Conservation (phyloP, 2,888 invertebrate genomes). For the Abscondita cerata region DNA sequence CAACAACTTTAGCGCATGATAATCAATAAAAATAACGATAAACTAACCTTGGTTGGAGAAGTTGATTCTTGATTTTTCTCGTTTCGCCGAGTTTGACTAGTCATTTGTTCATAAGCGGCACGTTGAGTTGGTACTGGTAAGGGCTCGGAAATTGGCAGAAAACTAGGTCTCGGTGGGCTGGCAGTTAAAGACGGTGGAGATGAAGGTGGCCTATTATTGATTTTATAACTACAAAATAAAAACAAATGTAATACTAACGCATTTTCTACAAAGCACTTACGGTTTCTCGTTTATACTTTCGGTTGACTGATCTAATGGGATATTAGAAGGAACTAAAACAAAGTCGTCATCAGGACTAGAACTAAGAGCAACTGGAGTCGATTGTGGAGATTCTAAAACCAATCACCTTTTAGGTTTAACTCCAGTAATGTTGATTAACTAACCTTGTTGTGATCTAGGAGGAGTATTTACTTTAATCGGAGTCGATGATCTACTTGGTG, state of each 20-base stretch:
- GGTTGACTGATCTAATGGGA: conserved; percentile 67
- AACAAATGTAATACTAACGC: too few species aligned
- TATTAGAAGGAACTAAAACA: conserved; percentile 77
- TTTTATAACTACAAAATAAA: conserved; percentile 18
- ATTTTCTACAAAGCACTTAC: conserved; percentile 12
- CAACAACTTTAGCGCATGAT: too few species aligned
- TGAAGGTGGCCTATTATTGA: conserved; percentile 24
- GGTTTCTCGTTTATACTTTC: conserved; percentile 47
- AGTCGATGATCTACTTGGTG: conserved; percentile 44
- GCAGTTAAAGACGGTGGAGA: conserved; percentile 45
- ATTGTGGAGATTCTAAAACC: conserved; percentile 55
- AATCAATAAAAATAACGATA: too few species aligned
- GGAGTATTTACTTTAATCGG: conserved; percentile 52
- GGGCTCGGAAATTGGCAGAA: conserved; percentile 75
- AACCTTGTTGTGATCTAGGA: conserved; percentile 54
- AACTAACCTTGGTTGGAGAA: conserved; percentile 28
- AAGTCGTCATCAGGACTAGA: conserved; percentile 83
- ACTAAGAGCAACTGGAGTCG: conserved; percentile 54
- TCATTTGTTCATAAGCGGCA: conserved; percentile 61
- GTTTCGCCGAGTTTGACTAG: conserved; percentile 43
- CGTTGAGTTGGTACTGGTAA: conserved; percentile 77
- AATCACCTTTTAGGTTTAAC: conserved; percentile 9
- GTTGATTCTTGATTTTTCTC: conserved; percentile 36
- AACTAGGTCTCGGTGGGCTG: conserved; percentile 73
- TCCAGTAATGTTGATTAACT: not conserved